Conservation (phyloP, 2,888 invertebrate species). For the Carpatolechia fugitivella region DNA sequence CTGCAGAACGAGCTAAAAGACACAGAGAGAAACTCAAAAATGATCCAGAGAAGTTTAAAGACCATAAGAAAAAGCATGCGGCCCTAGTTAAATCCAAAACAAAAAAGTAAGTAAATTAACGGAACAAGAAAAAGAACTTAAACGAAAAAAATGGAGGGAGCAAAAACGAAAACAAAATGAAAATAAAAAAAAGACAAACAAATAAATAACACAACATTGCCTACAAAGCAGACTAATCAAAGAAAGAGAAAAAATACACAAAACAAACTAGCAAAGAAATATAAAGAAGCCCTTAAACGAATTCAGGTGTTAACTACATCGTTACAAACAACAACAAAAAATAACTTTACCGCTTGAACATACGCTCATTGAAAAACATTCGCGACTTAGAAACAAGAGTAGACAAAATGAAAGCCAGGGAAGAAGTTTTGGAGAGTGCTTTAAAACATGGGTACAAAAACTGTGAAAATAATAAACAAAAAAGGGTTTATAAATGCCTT, state of each 20-base stretch:
- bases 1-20: no score
- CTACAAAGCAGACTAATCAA: not conserved
- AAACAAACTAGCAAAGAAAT: not conserved
- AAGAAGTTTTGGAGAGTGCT: constrained; percentile 8
- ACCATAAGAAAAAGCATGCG: no score
- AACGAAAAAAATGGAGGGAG: not conserved
- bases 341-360: not conserved
- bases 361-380: not conserved
- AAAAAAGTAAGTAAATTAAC: no score
- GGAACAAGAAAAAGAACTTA: not conserved
- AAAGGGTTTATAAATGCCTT: not conserved
- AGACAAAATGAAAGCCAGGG: not conserved
- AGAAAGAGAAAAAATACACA: not conserved
- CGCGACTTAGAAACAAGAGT: not conserved
- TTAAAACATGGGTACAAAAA: not conserved
- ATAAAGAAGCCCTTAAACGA: not conserved
- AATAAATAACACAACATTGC: no score
- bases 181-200: not conserved
- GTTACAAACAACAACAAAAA: not conserved
- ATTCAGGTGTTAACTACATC: not conserved
- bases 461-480: not conserved
- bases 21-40: no score
- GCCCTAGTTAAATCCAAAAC: no score
- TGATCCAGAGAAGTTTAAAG: no score
- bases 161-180: not conserved